Conservation (phyloP, 1,140 invertebrate species). For the Reticulitermes speratus region DNA sequence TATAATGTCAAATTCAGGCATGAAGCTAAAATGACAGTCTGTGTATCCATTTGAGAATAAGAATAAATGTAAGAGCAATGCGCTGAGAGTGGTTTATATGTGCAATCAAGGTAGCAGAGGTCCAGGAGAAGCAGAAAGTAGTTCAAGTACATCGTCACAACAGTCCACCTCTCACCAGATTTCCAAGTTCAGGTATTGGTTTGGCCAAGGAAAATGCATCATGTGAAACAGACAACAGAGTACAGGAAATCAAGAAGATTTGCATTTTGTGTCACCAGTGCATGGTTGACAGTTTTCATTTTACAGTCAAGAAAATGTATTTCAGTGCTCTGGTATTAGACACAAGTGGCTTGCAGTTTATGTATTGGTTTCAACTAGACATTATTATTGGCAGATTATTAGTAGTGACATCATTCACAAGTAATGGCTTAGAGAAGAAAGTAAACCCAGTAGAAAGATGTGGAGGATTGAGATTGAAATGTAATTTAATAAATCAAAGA, state of each 20-base stretch:
- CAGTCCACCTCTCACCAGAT: background rate
- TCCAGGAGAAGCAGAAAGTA: background rate
- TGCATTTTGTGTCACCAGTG: background rate
- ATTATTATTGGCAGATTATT: no score
- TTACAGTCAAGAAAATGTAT: no score
- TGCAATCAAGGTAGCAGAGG: background rate
- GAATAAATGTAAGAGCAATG: background rate
- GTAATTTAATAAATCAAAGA: no score
- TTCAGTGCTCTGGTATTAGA: no score
- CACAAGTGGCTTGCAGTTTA: no score
- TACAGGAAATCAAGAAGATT: background rate
- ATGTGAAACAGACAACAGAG: background rate
- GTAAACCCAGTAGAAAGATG: no score
- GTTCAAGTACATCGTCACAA: background rate
- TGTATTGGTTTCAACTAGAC: no score
- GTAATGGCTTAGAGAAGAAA: no score
- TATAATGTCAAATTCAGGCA: background rate
- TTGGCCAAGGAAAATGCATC: slow-evolving; percentile 7
- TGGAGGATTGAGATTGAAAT: no score
- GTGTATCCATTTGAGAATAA: background rate
- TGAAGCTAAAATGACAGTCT: background rate
- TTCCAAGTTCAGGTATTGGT: background rate
- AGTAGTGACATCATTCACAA: no score
- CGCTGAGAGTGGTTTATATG: background rate
- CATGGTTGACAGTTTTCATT: background rate